These are phyloP conservation scores for Ormia ochracea DNA, from an alignment of 2,888 invertebrate species.

Conservation along the genomic window DNA sequence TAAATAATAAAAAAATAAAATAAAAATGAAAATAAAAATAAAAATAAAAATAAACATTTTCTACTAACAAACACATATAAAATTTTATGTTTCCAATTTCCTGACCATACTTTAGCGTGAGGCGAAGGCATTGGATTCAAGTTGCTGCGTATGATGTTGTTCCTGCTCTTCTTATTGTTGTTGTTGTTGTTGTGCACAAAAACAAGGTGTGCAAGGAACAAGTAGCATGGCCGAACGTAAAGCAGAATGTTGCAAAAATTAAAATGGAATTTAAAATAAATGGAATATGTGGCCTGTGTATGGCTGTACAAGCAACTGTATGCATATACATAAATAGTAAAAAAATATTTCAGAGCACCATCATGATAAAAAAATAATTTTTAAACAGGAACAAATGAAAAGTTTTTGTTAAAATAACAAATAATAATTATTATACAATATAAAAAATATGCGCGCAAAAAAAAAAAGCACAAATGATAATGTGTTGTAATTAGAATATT, in stretches of 20 bases:
- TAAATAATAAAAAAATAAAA: too few species aligned
- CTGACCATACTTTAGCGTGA: constrained; percentile 45
- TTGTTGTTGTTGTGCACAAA: background rate
- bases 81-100: constrained; percentile 68
- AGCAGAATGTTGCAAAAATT: constrained; percentile 9
- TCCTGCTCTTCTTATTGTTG: background rate
- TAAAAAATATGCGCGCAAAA: background rate
- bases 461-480: constrained; percentile 44
- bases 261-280: background rate
- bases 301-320: too few species aligned
- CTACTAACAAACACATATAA: constrained; percentile 56
- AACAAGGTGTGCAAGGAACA: constrained; percentile 1
- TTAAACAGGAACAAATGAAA: constrained; percentile 36
- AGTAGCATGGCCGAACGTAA: constrained; percentile 8
- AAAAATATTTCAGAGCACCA: constrained; percentile 37
- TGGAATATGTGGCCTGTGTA: too few species aligned
- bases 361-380: constrained; percentile 44
- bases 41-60: constrained; percentile 44
- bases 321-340: background rate
- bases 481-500: constrained; percentile 55
- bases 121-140: constrained; percentile 9
- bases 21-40: too few species aligned
- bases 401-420: constrained; percentile 36
- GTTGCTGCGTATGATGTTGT: background rate
- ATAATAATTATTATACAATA: constrained; percentile 35